Evolutionary conservation across 2,888 invertebrate genomes (phyloP).

Genomic region (Eupithecia abbreviata): DNA sequence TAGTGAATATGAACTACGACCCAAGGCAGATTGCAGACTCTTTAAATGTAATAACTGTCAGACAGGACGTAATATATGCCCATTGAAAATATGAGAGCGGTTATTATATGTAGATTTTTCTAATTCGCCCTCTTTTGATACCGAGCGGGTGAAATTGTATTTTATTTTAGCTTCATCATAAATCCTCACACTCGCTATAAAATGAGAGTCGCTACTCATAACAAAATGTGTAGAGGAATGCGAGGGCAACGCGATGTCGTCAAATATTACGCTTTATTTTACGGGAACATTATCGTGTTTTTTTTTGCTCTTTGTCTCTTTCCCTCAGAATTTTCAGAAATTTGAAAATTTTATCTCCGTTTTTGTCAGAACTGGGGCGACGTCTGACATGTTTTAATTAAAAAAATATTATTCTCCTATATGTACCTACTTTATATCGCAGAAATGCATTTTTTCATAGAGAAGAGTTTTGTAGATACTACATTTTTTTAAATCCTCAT

Average conservation of each 20-base stretch:
- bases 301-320: slow-evolving; percentile 6
- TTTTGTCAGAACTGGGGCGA: background rate
- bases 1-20: background rate
- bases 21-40: slow-evolving; percentile 48
- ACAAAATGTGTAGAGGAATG: slow-evolving; percentile 30
- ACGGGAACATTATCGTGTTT: slow-evolving; percentile 20
- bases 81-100: slow-evolving; percentile 60
- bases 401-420: too few species aligned
- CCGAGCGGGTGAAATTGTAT: slow-evolving; percentile 75
- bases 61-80: slow-evolving; percentile 60
- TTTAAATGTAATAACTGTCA: slow-evolving; percentile 67
- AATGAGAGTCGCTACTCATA: slow-evolving; percentile 61
- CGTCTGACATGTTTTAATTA: too few species aligned
- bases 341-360: background rate
- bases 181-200: slow-evolving; percentile 70
- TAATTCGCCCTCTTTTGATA: slow-evolving; percentile 66
- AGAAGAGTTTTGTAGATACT: too few species aligned
- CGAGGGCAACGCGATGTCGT: slow-evolving; percentile 19
- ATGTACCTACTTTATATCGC: too few species aligned
- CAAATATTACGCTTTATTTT: slow-evolving; percentile 26
- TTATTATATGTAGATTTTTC: slow-evolving; percentile 74
- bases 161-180: slow-evolving; percentile 77
- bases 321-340: background rate
- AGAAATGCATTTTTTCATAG: too few species aligned
- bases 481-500: background rate